Evolutionary conservation across 2,888 invertebrate species (phyloP).

Genomic region (Apamea anceps): DNA sequence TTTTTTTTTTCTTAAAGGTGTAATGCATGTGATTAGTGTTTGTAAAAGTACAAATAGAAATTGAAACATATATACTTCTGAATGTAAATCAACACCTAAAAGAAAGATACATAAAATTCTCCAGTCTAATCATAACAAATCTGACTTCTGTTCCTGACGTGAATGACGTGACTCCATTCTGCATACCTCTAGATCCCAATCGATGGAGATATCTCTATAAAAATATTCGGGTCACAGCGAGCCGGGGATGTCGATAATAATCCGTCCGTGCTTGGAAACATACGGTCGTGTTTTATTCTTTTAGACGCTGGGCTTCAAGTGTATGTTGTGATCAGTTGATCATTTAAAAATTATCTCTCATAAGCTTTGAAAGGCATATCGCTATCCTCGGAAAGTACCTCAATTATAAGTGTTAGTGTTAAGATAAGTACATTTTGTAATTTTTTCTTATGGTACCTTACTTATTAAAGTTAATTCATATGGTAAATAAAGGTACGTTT

Average conservation of each 20-base stretch:
- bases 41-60: background rate
- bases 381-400: background rate
- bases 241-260: slow-evolving; percentile 65
- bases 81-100: background rate
- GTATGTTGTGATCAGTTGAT: background rate
- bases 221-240: slow-evolving; percentile 67
- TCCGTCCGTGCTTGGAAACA: slow-evolving; percentile 59
- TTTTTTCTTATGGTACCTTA: too few species aligned
- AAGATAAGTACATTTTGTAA: too few species aligned
- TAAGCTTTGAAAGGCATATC: background rate
- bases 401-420: too few species aligned
- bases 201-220: slow-evolving; percentile 65
- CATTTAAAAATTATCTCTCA: background rate
- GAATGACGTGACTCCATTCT: slow-evolving; percentile 43
- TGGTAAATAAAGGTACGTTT: too few species aligned
- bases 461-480: too few species aligned
- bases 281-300: slow-evolving; percentile 36
- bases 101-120: background rate
- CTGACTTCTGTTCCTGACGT: slow-evolving; percentile 23
- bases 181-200: slow-evolving; percentile 56
- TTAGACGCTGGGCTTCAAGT: background rate
- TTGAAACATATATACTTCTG: background rate
- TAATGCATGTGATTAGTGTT: background rate
- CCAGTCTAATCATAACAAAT: background rate
- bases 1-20: background rate